A percentile compares a stretch with the other conserved stretches of the same genome.
Conservation (phyloP, 2,888 invertebrate genomes). For the Scrobipalpa costella region DNA sequence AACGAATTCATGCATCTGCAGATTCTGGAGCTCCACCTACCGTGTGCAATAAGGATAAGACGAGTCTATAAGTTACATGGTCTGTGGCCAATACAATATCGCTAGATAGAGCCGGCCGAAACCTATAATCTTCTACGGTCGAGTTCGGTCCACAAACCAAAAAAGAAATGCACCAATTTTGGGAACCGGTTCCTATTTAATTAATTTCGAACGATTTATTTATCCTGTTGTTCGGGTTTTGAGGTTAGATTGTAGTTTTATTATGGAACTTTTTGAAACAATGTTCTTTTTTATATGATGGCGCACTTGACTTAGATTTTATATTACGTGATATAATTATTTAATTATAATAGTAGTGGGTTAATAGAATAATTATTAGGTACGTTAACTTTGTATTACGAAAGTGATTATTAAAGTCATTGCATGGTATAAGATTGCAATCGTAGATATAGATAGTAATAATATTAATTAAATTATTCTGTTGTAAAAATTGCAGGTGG, state of each 20-base stretch:
- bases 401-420: background rate
- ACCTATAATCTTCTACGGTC: slow-evolving; percentile 15
- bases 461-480: no score
- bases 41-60: background rate
- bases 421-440: background rate
- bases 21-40: no score
- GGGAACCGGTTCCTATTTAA: slow-evolving; percentile 10
- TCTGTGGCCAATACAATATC: background rate
- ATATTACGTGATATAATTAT: background rate
- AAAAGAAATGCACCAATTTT: slow-evolving; percentile 15
- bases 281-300: background rate
- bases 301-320: background rate
- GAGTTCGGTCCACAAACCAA: slow-evolving; percentile 11
- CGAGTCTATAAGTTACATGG: background rate
- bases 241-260: background rate
- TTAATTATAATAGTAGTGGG: background rate
- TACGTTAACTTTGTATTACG: background rate
- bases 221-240: background rate
- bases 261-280: background rate
- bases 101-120: slow-evolving; percentile 3
- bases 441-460: background rate
- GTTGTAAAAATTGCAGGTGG: no score
- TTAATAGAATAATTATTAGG: background rate
- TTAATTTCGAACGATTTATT: slow-evolving; percentile 17
- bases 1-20: no score